These are phyloP conservation scores for Boulengerochromis microlepis DNA, from an alignment of 2,113 vertebrate genomes.

Conservation along the genomic window DNA sequence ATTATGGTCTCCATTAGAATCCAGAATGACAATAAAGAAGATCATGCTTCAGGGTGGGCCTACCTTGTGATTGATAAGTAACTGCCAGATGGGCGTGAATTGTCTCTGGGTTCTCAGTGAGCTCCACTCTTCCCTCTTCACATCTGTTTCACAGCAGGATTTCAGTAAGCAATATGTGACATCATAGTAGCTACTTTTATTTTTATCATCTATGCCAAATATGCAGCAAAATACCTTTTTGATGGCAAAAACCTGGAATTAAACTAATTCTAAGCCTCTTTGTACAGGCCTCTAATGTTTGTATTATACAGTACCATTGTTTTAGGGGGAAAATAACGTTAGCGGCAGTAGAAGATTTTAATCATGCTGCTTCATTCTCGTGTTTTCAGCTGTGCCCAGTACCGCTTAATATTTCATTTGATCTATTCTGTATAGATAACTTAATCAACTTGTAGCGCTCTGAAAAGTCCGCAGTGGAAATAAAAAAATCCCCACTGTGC, in stretches of 20 bases:
- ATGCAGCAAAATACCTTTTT: neutral
- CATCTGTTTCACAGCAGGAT: neutral
- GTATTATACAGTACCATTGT: neutral
- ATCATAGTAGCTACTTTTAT: neutral
- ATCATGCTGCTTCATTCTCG: neutral
- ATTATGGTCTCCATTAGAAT: neutral
- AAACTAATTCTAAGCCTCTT: neutral
- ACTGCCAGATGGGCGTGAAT: rapidly evolving
- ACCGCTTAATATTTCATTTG: neutral
- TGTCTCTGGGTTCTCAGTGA: neutral
- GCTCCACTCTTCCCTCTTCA: neutral
- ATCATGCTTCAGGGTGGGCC: neutral
- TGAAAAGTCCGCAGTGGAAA: neutral
- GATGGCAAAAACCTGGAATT: neutral
- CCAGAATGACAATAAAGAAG: neutral
- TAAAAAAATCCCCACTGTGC: neutral
- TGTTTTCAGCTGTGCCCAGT: neutral
- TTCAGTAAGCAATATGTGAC: neutral
- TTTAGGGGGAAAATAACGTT: neutral
- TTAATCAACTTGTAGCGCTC: neutral
- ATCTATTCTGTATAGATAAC: neutral
- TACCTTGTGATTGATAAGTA: neutral
- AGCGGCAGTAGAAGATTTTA: neutral
- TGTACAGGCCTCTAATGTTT: neutral
- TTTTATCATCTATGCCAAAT: neutral